Percentiles rank a stretch among this genome's conserved stretches.
Conservation (phyloP, 2,797 vertebrate genomes). For the Falco cherrug region DNA sequence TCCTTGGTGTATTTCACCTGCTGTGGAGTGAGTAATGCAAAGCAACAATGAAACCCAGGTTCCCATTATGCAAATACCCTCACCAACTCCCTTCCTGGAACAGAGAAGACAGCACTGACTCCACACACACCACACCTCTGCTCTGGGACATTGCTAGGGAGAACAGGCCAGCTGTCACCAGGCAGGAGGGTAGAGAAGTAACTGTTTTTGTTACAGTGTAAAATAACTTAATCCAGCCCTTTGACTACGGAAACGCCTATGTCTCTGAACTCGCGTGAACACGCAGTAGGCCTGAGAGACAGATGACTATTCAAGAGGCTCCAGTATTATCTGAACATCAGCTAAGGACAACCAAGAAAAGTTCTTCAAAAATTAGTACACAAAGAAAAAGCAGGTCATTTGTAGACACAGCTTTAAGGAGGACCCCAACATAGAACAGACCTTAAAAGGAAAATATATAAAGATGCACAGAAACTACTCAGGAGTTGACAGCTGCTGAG, state of each 20-base stretch:
- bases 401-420: not conserved
- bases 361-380: not conserved
- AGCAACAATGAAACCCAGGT: not conserved
- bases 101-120: not conserved
- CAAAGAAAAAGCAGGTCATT: not conserved
- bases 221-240: not conserved
- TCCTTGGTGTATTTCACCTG: accelerated
- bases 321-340: not conserved
- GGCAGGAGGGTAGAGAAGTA: not conserved
- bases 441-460: not conserved
- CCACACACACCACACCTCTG: not conserved
- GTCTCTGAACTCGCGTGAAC: not conserved
- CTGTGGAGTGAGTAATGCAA: not conserved
- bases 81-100: not conserved
- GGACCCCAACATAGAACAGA: not conserved
- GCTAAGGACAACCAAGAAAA: not conserved
- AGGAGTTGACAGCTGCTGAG: not conserved
- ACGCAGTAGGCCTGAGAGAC: not conserved
- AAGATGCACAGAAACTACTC: not conserved
- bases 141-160: not conserved
- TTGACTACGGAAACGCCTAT: not conserved
- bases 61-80: not conserved
- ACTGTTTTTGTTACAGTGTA: not conserved
- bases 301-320: not conserved
- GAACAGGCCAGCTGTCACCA: not conserved